Conservation (phyloP, 2,888 invertebrate species). For the Aradus depressus region DNA sequence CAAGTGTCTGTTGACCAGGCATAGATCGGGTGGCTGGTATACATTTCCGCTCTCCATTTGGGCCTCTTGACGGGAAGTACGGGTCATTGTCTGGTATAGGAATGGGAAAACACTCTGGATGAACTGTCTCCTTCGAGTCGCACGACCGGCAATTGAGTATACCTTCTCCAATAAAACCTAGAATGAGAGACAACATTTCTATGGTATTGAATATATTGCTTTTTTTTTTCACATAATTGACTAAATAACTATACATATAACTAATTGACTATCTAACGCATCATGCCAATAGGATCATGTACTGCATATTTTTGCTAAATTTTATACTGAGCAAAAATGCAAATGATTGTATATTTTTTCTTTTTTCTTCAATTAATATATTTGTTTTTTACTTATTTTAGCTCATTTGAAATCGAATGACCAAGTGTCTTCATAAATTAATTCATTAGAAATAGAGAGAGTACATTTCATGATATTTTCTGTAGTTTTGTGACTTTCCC, state of each 20-base stretch:
- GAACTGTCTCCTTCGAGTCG: constrained; percentile 40
- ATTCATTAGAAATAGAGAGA: too few relatives aligned
- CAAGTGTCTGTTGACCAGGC: constrained; percentile 43
- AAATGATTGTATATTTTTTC: too few relatives aligned
- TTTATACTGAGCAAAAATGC: too few relatives aligned
- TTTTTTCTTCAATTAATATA: too few relatives aligned
- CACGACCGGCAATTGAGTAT: constrained; percentile 41
- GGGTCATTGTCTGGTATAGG: constrained; percentile 42
- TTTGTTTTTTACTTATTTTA: too few relatives aligned
- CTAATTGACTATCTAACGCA: neutral
- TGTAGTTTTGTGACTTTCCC: too few relatives aligned
- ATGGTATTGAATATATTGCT: neutral
- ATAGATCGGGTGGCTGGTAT: constrained; percentile 40
- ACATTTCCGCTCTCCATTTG: constrained; percentile 39
- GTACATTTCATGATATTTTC: too few relatives aligned
- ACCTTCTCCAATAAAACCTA: constrained; percentile 38
- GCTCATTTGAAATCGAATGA: too few relatives aligned
- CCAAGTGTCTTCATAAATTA: too few relatives aligned
- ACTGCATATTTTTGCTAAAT: too few relatives aligned
- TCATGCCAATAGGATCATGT: too few relatives aligned
- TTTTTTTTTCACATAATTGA: neutral
- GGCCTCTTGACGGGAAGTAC: constrained; percentile 39
- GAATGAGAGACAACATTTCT: constrained; percentile 1
- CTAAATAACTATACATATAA: neutral
- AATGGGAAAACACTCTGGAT: constrained; percentile 45